phyloP scores from a whole-genome alignment of 2,888 invertebrate genomes.

The Parnassius smintheus region DNA sequence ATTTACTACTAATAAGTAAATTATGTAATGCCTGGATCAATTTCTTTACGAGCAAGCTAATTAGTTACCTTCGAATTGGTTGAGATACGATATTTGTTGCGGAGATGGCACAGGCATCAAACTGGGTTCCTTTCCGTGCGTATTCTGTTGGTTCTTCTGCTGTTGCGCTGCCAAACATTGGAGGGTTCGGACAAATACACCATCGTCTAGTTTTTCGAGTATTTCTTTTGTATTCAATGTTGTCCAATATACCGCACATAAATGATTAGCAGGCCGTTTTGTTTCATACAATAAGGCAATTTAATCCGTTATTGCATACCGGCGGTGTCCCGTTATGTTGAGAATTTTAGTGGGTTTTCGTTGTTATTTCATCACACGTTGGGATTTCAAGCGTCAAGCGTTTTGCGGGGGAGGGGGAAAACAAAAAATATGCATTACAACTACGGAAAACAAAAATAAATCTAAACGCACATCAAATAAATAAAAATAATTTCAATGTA shows the following conservation, averaged over 20 bases:
- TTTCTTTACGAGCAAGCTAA: constrained; percentile 47
- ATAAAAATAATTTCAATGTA: constrained; percentile 27
- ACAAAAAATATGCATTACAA: constrained; percentile 81
- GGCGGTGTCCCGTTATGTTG: constrained; percentile 36
- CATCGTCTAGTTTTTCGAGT: constrained; percentile 77
- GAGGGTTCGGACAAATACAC: constrained; percentile 78
- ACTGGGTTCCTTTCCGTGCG: constrained; percentile 89
- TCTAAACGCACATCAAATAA: constrained; percentile 43
- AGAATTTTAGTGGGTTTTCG: constrained; percentile 40
- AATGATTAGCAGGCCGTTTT: constrained; percentile 37
- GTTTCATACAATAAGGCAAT: constrained; percentile 22
- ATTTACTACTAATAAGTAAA: too few species aligned
- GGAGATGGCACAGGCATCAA: constrained; percentile 98
- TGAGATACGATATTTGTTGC: constrained; percentile 97
- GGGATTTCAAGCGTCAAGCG: constrained; percentile 80
- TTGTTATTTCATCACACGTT: constrained; percentile 71
- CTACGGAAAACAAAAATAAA: constrained; percentile 70
- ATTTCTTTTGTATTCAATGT: constrained; percentile 55
- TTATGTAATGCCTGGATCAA: constrained; percentile 27
- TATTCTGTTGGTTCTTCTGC: constrained; percentile 71
- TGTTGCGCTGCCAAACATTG: constrained; percentile 79
- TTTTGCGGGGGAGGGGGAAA: constrained; percentile 69
- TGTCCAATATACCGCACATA: constrained; percentile 47
- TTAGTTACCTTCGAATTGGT: constrained; percentile 92
- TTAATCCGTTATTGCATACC: constrained; percentile 37